Percentiles rank a stretch among this genome's conserved stretches.
These are phyloP conservation scores for Netelia melanura DNA, from an alignment of 2,888 invertebrate species.

Conservation along the genomic window DNA sequence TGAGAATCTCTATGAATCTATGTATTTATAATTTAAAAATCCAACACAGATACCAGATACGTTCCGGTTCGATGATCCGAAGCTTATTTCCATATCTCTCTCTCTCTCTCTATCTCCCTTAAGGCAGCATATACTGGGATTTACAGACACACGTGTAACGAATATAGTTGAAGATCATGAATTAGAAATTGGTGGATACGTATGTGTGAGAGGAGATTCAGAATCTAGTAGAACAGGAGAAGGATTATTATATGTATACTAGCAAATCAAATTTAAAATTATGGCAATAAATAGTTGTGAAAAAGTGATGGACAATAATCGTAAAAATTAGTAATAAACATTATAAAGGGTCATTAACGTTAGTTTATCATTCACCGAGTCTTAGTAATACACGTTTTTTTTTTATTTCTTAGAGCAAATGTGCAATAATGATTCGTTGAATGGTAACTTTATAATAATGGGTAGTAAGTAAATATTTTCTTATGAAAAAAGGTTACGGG, in stretches of 20 bases:
- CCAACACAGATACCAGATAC: not conserved
- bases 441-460: no score
- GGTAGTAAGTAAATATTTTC: not conserved
- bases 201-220: slow-evolving; percentile 38
- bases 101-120: not conserved
- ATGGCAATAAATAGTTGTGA: not conserved
- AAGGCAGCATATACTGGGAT: slow-evolving; percentile 50
- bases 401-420: no score
- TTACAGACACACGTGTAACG: slow-evolving; percentile 60
- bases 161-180: slow-evolving; percentile 41
- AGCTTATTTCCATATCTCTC: slow-evolving; percentile 24
- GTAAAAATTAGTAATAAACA: slow-evolving; percentile 35
- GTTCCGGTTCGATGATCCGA: not conserved
- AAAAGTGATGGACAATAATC: slow-evolving; percentile 27
- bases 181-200: slow-evolving; percentile 52
- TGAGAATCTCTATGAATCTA: slow-evolving; percentile 37
- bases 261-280: slow-evolving; percentile 38
- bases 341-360: slow-evolving; percentile 40
- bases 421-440: no score
- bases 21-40: slow-evolving; percentile 36
- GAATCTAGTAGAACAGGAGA: slow-evolving; percentile 58
- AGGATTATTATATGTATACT: slow-evolving; percentile 46
- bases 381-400: slow-evolving; percentile 47
- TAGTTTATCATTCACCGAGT: slow-evolving; percentile 58
- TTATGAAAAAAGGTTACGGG: not conserved